Evolutionary conservation across 2,797 vertebrate species (phyloP), one percentile per base, ranked within the genome.

Genomic region (Hafferia zeledoni): DNA sequence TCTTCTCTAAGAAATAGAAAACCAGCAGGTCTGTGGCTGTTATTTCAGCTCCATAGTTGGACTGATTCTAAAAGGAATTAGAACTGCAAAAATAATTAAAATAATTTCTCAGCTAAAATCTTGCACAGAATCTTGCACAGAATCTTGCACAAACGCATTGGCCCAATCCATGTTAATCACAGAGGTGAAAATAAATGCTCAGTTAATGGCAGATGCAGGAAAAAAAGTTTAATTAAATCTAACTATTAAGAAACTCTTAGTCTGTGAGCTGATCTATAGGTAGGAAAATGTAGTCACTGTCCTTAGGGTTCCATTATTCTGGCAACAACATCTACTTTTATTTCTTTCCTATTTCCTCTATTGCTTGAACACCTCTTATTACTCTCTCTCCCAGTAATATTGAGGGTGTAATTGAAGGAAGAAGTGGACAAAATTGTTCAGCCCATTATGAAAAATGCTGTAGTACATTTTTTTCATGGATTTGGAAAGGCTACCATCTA

Each of bases 221-320:
- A 83, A 97, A 96, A 37, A 94, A 93, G 63, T 89, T 94, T 83
- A 90, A 88, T 88, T 95, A 96, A 91, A 61, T 70, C 50, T 64
- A 91, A 25, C 9, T 91, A 56, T 93, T 96, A 94, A 93, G 89
- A 94, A 97, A 88, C 59, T 94, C 92, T 74, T 90, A 82, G 31
- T 30, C 84, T 90, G 65, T 87, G 88, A 87, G 31, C 63, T 61
- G n/a, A 78, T 67, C 69, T 94, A 61, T 39, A 90, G 92, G 83
- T 83, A 92, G 68, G 84, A 83, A 94, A 96, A 94, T 72, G 77
- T 71, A 69, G 60, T 83, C 95, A 93, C 85, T 89, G 91, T 96
- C 95, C 94, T 88, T 89, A 64, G 87, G 91, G 96, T 63, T 96
- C 89, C 69, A 91, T 93, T 96, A 91, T 89, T 90, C 84, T 86